Evolutionary conservation across 2,113 vertebrate species (phyloP), one percentile per base, ranked within the genome.

Genomic region (Heloderma charlesbogerti): DNA sequence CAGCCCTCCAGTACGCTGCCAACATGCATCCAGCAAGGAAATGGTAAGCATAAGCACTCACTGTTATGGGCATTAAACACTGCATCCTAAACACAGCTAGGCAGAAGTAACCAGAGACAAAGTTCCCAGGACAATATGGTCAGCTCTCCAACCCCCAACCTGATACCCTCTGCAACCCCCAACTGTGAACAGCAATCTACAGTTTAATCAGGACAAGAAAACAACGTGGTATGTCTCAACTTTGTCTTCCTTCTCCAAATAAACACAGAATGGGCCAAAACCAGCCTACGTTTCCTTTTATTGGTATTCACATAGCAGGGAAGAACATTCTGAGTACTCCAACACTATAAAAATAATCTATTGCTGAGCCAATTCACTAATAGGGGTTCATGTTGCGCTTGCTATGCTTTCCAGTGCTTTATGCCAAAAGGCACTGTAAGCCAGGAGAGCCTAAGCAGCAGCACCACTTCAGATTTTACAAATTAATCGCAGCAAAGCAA

Each of bases 261-360:
- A 90, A 0, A 37, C 51, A 4, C 67, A 40, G 45, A 91, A 54
- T 63, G 89, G 29, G 77, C 43, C 80, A 86, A 77, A 80, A 92
- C 91, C 6, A 9, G 9, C 16, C 18, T 43, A 13, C 0, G 5
- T 31, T 54, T 60, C 91, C 91, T 22, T 69, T 69, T 1, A 90
- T 87, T 89, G 71, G 63, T 86, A 37, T 54, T 79, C 45, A 0
- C 69, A 71, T 54, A 83, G 51, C 71, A 87, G 63, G 16, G 84
- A 94, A 92, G 81, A 92, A 94, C 91, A 91, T 63, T 71, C 63
- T 84, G 79, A 72, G 84, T 92, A 93, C 88, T 18, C 37, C 88
- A 87, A 63, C 37, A 57, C 80, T 93, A 91, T 13, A 91, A 63
- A 81, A 94, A 92, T 92, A 92, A 37, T 40, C 79, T 87, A 79